Percentiles rank a stretch among this genome's conserved stretches.
phyloP scores from a whole-genome alignment of 2,797 vertebrate species.

The Enteromius trimaculatus region DNA sequence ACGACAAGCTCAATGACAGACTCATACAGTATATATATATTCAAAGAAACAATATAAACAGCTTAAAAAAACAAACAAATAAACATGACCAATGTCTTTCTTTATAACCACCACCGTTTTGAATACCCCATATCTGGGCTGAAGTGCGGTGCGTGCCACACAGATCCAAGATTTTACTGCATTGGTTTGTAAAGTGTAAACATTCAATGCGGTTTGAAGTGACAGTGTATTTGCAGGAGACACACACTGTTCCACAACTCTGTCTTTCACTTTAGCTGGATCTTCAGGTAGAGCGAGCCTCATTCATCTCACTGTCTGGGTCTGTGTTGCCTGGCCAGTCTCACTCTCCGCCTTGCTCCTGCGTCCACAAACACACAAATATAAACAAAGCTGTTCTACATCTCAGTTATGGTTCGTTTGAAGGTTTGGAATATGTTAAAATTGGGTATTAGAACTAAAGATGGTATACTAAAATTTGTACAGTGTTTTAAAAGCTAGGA shows the following conservation, averaged over 20 bases:
- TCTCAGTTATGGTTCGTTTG: not conserved
- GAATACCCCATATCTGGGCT: constrained; percentile 6
- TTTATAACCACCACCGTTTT: constrained; percentile 33
- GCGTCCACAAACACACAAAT: constrained; percentile 6
- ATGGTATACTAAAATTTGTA: too few species aligned
- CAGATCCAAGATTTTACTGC: constrained; percentile 28
- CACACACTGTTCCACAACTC: constrained; percentile 13
- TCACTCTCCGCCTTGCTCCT: constrained; percentile 51
- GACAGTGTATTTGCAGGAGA: constrained; percentile 27
- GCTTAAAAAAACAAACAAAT: constrained; percentile 10
- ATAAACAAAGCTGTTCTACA: not conserved
- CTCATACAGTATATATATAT: constrained; percentile 23
- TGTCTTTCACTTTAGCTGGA: constrained; percentile 11
- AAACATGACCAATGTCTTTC: constrained; percentile 4
- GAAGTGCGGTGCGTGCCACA: constrained; percentile 1
- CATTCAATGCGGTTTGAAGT: constrained; percentile 31
- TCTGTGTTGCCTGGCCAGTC: constrained; percentile 52
- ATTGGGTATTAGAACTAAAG: not conserved
- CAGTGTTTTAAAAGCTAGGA: not conserved
- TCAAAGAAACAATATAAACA: constrained; percentile 44
- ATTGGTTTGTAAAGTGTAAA: constrained; percentile 38
- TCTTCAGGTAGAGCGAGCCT: not conserved
- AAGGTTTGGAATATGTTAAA: not conserved
- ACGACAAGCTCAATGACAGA: constrained; percentile 44
- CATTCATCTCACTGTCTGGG: constrained; percentile 51